Evolutionary conservation across 2,797 vertebrate genomes (phyloP), one percentile per base, ranked within the genome.

Genomic region (Setipinna tenuifilis): DNA sequence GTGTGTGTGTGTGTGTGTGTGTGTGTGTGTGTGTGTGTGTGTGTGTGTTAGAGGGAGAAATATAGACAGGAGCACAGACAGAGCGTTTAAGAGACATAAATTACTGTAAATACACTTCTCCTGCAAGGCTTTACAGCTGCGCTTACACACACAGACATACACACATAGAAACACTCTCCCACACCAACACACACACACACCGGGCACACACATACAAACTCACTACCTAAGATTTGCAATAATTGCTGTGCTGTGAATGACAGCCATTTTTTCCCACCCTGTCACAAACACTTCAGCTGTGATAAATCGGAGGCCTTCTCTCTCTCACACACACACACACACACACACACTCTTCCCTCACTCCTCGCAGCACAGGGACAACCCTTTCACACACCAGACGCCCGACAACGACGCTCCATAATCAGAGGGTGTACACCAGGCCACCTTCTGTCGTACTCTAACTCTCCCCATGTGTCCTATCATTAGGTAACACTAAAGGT

Each of bases 261-360:
- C 81, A 25, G 81, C 25, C 81, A 14, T 82, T 31, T 82, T 82
- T 58, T 57, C 25, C 12, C 48, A 59, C 17, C n/a, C 59, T 83
- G 58, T 6, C 82, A 84, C 61, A 10, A 46, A 65, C 31, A 84
- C 44, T 48, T 62, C 58, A 59, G 61, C 61, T 62, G 57, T 41
- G 28, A 84, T 61, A 84, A 46, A 65, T 78, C 71, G 44, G 71
- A 78, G 35, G 71, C 71, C 17, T 44, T 78, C 71, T 78, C 71
- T 35, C 31, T 35, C 68, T 21, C 5, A 19, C 31, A 16, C 62
- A 17, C 46, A 48, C 46, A 48, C 46, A 48, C 46, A 48, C 46
- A 48, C 46, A 48, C 44, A 23, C 25, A 23, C 23, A 46, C 57
- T 28, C n/a, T 54, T 54, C 50, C 50, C 50, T 54, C 50, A 9